Evolutionary conservation across 2,888 invertebrate species (phyloP), one percentile per base, ranked within the genome.

Genomic region (Scaptomyza tumidula): DNA sequence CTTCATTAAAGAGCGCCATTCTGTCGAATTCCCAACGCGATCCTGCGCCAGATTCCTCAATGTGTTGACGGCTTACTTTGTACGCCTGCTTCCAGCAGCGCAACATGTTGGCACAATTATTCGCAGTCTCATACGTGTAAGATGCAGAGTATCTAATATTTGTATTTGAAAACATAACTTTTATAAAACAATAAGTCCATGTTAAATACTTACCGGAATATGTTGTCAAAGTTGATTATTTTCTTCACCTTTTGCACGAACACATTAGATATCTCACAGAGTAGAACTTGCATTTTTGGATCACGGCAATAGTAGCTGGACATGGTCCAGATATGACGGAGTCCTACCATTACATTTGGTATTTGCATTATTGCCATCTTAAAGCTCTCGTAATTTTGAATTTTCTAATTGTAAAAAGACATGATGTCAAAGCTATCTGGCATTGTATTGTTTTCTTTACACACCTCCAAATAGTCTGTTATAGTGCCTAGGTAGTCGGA

Each of bases 1-100:
- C 97, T 64, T 95, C 94, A 2, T 95, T 95, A 91, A 98, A 98
- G 33, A 98, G 92, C 44, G 94, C 93, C 13, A 94, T 94, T 80
- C 96, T 95, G 89, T 98, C 96, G 91, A 98, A 98, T 91, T 98
- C 98, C 98, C 98, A 98, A 10, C 98, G 94, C 5, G 95, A 94
- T 29, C 97, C 97, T 77, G 97, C 96, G 0, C 97, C 97, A 2
- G 97, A 96, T 14, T 95, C 92, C 91, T 98, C 98, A 71, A 98
- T 98, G 80, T 95, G 95, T n/a, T 95, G 94, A 11, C 98, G 93
- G 4, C 96, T 96, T 46, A 95, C 93, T 89, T 95, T 93, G 91
- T 98, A 98, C 0, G 95, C 93, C 0, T 93, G 90, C 86, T 96
- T 92, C 92, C 92, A 92, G 68, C 89, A 89, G 41, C 79, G 82